A percentile compares a stretch with the other conserved stretches of the same genome.
These are phyloP conservation scores for Nannoperca obscura DNA, from an alignment of 2,797 vertebrate species.

Conservation along the genomic window DNA sequence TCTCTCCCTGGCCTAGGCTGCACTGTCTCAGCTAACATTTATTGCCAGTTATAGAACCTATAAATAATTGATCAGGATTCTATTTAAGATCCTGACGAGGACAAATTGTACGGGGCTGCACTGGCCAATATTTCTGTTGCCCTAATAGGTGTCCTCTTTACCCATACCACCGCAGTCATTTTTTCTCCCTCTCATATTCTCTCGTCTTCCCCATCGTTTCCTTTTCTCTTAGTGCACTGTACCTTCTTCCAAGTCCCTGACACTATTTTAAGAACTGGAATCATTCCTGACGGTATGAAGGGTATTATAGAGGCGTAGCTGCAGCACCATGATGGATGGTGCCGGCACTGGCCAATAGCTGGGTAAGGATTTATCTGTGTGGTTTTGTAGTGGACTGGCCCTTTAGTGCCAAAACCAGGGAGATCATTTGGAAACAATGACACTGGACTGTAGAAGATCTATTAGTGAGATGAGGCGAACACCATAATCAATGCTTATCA, in stretches of 20 bases:
- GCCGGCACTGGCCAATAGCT: conserved; percentile 28
- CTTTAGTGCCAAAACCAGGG: conserved; percentile 64
- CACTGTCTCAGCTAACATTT: conserved; percentile 79
- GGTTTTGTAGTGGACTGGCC: conserved; percentile 57
- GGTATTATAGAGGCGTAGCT: conserved; percentile 61
- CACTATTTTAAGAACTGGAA: conserved; percentile 79
- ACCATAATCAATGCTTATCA: conserved; percentile 73
- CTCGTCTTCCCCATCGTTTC: conserved; percentile 55
- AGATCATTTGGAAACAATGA: conserved; percentile 67
- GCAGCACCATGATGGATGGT: conserved; percentile 55
- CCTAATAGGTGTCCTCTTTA: conserved; percentile 75
- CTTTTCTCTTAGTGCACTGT: conserved; percentile 45
- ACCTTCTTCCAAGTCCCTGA: conserved; percentile 52
- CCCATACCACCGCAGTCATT: conserved; percentile 65
- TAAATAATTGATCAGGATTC: conserved; percentile 84
- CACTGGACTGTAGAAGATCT: conserved; percentile 45
- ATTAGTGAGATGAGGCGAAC: conserved; percentile 68
- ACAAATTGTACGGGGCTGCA: conserved; percentile 77
- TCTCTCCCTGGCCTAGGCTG: conserved; percentile 38
- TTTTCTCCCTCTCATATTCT: conserved; percentile 63
- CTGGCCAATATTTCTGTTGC: conserved; percentile 79
- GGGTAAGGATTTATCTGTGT: conserved; percentile 63
- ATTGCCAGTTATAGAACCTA: conserved; percentile 79
- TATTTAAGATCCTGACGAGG: conserved; percentile 83
- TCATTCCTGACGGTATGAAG: conserved; percentile 62